These are phyloP conservation scores for Spilosoma lubricipeda DNA, from an alignment of 2,888 invertebrate genomes.

Conservation along the genomic window DNA sequence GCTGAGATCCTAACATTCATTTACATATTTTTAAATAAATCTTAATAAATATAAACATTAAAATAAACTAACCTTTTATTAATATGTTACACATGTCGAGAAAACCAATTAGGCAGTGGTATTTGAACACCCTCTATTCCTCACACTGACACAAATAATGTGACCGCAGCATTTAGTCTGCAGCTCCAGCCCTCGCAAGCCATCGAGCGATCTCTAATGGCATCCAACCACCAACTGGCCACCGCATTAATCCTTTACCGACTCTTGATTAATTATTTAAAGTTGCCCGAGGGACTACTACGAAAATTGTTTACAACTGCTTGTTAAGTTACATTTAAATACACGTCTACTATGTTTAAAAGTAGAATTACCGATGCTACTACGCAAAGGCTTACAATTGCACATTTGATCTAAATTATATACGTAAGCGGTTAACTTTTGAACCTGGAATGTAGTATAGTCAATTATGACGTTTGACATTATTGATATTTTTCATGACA, in stretches of 20 bases:
- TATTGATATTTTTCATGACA: not conserved
- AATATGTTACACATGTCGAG: constrained; percentile 48
- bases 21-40: not conserved
- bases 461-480: not conserved
- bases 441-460: not conserved
- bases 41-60: not conserved
- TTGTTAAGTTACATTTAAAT: constrained; percentile 49
- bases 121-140: constrained; percentile 54
- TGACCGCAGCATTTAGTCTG: constrained; percentile 79
- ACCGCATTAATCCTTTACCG: constrained; percentile 85
- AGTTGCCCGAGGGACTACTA: constrained; percentile 74
- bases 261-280: constrained; percentile 85
- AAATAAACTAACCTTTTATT: constrained; percentile 3
- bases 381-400: not conserved
- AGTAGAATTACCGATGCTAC: not conserved
- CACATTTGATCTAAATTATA: not conserved
- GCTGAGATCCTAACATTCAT: not conserved
- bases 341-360: constrained; percentile 18
- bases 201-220: constrained; percentile 83
- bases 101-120: constrained; percentile 56
- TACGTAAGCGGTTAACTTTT: not conserved
- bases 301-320: constrained; percentile 76
- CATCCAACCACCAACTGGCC: constrained; percentile 84
- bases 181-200: constrained; percentile 61
- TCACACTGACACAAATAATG: constrained; percentile 71